Evolutionary conservation across 2,113 vertebrate genomes (phyloP).

Genomic region (Lonchura striata): DNA sequence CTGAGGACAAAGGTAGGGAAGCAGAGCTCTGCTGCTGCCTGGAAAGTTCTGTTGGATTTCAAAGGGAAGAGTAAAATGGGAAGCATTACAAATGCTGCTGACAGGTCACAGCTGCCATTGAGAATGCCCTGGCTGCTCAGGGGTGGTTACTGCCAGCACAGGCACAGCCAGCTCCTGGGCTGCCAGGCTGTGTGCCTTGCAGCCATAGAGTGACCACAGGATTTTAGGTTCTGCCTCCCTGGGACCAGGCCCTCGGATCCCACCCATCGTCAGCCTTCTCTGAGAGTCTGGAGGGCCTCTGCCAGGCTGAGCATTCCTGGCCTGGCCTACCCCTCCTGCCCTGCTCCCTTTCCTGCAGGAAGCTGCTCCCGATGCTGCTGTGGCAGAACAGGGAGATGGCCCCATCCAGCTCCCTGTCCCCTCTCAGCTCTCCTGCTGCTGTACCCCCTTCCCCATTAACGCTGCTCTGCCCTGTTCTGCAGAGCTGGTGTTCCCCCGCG

Average conservation of each 20-base stretch:
- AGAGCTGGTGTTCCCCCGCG: constrained; percentile 90
- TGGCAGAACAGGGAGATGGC: background rate
- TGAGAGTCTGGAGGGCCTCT: background rate
- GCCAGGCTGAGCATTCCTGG: background rate
- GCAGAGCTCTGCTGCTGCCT: background rate
- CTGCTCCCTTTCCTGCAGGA: background rate
- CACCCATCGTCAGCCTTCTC: background rate
- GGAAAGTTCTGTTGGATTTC: background rate
- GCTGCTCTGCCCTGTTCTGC: background rate
- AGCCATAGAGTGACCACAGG: too few relatives aligned
- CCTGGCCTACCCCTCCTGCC: background rate
- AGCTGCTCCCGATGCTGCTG: accelerated
- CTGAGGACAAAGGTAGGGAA: constrained; percentile 86
- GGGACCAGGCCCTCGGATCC: background rate
- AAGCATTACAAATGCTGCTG: background rate
- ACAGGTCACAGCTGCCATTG: background rate
- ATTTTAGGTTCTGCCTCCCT: background rate
- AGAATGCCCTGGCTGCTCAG: background rate
- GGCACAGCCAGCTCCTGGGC: background rate
- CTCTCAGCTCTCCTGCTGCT: background rate
- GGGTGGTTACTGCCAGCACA: background rate
- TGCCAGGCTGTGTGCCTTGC: too few relatives aligned
- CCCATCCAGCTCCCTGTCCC: background rate
- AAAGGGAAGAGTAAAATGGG: background rate
- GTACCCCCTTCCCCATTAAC: background rate